These are phyloP conservation scores for Philhelius pedissequus DNA, from an alignment of 2,888 invertebrate genomes.

Conservation along the genomic window DNA sequence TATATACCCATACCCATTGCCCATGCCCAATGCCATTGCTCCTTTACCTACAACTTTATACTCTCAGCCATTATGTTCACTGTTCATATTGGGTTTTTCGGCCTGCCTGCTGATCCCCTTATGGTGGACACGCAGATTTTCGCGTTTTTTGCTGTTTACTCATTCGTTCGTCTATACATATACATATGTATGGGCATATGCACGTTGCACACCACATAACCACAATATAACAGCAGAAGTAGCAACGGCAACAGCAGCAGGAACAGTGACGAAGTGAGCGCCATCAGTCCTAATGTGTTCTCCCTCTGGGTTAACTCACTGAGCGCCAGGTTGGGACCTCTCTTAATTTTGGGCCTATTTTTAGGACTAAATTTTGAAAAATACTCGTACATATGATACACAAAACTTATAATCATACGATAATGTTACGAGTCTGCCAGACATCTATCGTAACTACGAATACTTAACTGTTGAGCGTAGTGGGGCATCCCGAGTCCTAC, in stretches of 20 bases:
- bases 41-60: not conserved
- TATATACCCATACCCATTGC: not conserved
- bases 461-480: too few relatives aligned
- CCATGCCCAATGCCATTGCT: not conserved
- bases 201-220: constrained; percentile 49
- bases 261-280: constrained; percentile 65
- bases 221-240: constrained; percentile 49
- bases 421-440: too few relatives aligned
- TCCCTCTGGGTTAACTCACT: constrained; percentile 56
- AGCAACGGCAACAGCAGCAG: constrained; percentile 33
- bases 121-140: constrained; percentile 61
- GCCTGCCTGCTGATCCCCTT: constrained; percentile 45
- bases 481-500: too few relatives aligned
- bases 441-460: too few relatives aligned
- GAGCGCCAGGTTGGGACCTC: not conserved
- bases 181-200: too few relatives aligned
- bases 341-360: not conserved
- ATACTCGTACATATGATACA: too few relatives aligned
- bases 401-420: too few relatives aligned
- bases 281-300: constrained; percentile 66
- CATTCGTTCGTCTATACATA: constrained; percentile 6
- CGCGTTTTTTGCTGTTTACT: constrained; percentile 53
- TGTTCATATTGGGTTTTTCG: constrained; percentile 36
- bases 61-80: constrained; percentile 10
- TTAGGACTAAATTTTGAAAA: not conserved